phyloP scores from a whole-genome alignment of 1,140 invertebrate genomes.

The Pentalonia nigronervosa region DNA sequence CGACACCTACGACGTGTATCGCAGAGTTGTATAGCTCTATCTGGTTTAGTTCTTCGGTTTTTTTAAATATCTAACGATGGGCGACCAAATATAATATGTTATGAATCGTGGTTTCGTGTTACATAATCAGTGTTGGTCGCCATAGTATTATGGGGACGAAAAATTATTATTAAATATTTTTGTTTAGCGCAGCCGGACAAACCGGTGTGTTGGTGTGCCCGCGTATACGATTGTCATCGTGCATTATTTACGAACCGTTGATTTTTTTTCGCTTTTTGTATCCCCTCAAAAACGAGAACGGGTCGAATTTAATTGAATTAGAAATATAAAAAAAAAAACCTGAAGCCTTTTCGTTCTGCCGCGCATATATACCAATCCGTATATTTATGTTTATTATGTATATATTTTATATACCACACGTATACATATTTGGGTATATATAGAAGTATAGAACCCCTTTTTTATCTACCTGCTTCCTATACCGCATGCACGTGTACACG shows the following conservation, averaged over 20 bases:
- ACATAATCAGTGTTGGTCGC: background rate
- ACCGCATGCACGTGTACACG: background rate
- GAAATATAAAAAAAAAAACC: slow-evolving; percentile 41
- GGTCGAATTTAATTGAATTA: slow-evolving; percentile 54
- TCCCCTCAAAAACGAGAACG: slow-evolving; percentile 5
- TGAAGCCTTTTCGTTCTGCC: slow-evolving; percentile 21
- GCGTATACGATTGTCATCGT: background rate
- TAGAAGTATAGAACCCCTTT: background rate
- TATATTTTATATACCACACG: background rate
- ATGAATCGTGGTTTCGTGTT: slow-evolving; percentile 28
- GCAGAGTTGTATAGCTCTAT: background rate
- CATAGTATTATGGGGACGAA: background rate
- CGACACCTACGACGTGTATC: background rate
- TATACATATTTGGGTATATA: background rate
- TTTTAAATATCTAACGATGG: background rate
- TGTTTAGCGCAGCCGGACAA: slow-evolving; percentile 24
- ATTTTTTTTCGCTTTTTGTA: slow-evolving; percentile 43
- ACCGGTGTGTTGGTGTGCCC: background rate
- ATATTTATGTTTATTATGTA: slow-evolving; percentile 13
- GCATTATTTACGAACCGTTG: slow-evolving; percentile 55
- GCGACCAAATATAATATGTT: background rate
- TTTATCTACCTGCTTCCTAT: slow-evolving; percentile 46
- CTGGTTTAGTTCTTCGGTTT: background rate
- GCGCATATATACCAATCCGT: background rate
- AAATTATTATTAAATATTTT: background rate